A percentile compares a stretch with the other conserved stretches of the same genome.
Conservation (phyloP, 2,797 vertebrate genomes). For the Phyllotis vaccarum region DNA sequence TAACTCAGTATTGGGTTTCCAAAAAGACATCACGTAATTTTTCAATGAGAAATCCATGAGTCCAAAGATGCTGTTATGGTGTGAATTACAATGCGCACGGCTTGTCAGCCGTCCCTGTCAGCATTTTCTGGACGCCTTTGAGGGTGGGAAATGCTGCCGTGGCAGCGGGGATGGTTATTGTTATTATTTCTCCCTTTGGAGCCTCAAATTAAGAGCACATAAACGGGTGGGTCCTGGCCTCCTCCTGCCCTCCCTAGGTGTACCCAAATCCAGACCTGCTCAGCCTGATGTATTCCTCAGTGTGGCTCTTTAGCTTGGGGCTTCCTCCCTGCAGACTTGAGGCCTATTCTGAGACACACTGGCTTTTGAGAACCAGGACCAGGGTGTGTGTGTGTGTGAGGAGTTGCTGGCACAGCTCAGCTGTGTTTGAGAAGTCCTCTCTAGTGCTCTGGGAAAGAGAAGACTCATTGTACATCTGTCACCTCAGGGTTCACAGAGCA, state of each 20-base stretch:
- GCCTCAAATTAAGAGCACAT: slow-evolving; percentile 87
- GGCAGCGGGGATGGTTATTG: slow-evolving; percentile 82
- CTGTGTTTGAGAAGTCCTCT: too few relatives aligned
- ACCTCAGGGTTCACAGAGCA: background rate
- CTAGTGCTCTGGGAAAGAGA: background rate
- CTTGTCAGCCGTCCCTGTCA: slow-evolving; percentile 90
- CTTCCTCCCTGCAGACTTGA: background rate
- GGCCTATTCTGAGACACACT: background rate
- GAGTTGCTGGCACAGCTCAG: background rate
- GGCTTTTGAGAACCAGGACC: background rate
- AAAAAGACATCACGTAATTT: slow-evolving; percentile 90
- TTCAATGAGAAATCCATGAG: slow-evolving; percentile 92
- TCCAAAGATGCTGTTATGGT: slow-evolving; percentile 88
- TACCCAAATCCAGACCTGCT: slow-evolving; percentile 45
- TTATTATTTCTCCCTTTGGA: slow-evolving; percentile 80
- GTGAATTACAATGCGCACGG: slow-evolving; percentile 91
- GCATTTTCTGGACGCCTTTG: slow-evolving; percentile 87
- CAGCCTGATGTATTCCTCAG: background rate
- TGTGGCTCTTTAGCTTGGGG: background rate
- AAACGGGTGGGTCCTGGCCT: slow-evolving; percentile 51
- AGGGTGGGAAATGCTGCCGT: slow-evolving; percentile 84
- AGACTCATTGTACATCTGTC: background rate
- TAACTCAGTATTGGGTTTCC: slow-evolving; percentile 90
- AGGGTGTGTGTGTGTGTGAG: background rate
- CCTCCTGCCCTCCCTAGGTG: slow-evolving; percentile 39